Percentiles rank a stretch among this genome's conserved stretches.
phyloP scores from a whole-genome alignment of 53 echinoderm and acorn worm genomes.

The Mesocentrotus franciscanus region DNA sequence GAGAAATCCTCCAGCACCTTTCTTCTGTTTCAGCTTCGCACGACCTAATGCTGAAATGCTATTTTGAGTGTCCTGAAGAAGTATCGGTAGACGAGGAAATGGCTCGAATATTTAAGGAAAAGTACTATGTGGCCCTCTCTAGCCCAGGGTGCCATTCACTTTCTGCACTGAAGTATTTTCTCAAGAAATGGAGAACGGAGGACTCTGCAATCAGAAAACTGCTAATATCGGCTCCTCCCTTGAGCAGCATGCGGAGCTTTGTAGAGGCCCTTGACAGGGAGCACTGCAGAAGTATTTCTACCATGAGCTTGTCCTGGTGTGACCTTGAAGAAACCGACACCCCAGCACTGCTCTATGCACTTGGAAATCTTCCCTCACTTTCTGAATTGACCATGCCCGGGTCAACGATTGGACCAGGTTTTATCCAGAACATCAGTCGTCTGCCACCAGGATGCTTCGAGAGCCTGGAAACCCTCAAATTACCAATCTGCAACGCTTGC shows the following conservation, averaged over 20 bases:
- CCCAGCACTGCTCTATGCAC: neutral
- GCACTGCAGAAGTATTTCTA: constrained; percentile 10
- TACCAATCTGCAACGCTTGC: constrained; percentile 36
- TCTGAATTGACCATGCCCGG: constrained; percentile 37
- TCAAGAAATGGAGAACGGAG: neutral
- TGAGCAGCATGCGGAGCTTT: neutral
- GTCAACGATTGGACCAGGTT: constrained; percentile 43
- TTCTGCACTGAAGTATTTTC: constrained; percentile 47
- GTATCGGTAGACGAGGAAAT: constrained; percentile 47
- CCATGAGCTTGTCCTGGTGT: constrained; percentile 56
- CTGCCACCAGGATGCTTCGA: constrained; percentile 42
- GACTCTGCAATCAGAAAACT: neutral
- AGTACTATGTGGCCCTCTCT: constrained; percentile 36
- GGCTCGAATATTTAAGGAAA: constrained; percentile 40
- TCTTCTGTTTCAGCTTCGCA: constrained; percentile 47
- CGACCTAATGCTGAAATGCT: constrained; percentile 53
- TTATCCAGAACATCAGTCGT: constrained; percentile 36
- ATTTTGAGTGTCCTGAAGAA: constrained; percentile 47
- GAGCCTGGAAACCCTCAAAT: constrained; percentile 5
- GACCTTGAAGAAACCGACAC: constrained; percentile 38
- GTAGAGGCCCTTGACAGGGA: neutral
- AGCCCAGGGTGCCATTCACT: neutral
- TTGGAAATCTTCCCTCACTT: constrained; percentile 43
- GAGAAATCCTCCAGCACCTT: constrained; percentile 26
- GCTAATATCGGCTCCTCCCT: constrained; percentile 3